A percentile compares a stretch with the other conserved stretches of the same genome.
These are phyloP conservation scores for Bettongia penicillata DNA, from an alignment of 2,113 vertebrate genomes.

Conservation along the genomic window DNA sequence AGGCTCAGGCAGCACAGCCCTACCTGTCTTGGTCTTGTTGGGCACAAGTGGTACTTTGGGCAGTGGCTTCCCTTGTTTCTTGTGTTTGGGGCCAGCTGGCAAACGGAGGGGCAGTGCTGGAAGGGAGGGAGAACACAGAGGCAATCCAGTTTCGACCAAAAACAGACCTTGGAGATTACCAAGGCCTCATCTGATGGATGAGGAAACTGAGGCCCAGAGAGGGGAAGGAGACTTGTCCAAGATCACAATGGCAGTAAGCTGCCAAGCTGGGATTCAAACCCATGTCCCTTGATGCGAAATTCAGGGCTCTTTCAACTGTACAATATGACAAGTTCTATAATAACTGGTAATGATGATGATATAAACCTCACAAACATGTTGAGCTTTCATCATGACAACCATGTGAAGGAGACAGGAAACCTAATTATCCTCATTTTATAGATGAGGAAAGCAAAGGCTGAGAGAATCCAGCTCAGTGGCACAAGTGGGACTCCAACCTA, in stretches of 20 bases:
- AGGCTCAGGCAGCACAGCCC: not conserved
- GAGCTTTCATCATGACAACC: not conserved
- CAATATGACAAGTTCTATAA: not conserved
- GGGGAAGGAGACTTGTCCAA: not conserved
- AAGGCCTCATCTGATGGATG: not conserved
- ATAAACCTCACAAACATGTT: not conserved
- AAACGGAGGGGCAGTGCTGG: not conserved
- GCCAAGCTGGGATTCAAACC: not conserved
- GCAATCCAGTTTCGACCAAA: not conserved
- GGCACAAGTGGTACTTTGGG: slow-evolving; percentile 43
- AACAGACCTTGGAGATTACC: not conserved
- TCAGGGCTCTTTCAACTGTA: not conserved
- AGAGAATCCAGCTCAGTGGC: not conserved
- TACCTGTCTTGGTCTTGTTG: slow-evolving; percentile 53
- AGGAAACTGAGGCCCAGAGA: not conserved
- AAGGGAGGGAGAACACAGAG: not conserved
- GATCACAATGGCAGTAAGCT: not conserved
- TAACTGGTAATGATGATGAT: not conserved
- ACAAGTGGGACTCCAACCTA: not conserved
- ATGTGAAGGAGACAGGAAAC: not conserved
- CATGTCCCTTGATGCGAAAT: not conserved
- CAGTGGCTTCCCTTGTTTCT: slow-evolving; percentile 13
- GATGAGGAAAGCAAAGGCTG: not conserved
- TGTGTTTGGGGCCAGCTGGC: not conserved
- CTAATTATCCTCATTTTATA: not conserved